A percentile compares a stretch with the other conserved stretches of the same genome.
phyloP scores from a whole-genome alignment of 2,113 vertebrate genomes.

The Corythornis madagascariensis region DNA sequence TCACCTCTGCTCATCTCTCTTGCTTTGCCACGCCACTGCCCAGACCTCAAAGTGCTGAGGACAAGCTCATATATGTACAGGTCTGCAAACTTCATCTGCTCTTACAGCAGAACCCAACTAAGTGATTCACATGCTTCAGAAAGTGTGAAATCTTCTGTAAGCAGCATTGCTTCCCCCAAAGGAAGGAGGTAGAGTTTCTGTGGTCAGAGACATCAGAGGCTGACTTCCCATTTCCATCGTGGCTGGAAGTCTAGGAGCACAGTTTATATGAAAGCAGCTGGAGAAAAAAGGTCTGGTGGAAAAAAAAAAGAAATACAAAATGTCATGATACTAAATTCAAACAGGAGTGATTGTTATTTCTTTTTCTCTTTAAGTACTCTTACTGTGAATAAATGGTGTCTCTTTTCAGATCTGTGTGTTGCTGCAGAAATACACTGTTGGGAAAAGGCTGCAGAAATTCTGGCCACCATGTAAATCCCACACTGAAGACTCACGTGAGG shows the following conservation, averaged over 20 bases:
- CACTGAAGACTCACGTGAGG: neutral
- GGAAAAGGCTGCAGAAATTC: neutral
- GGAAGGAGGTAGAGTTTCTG: neutral
- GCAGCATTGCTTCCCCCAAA: neutral
- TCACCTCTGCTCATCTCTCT: neutral
- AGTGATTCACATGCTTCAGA: neutral
- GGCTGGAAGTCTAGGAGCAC: neutral
- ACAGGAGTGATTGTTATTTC: neutral
- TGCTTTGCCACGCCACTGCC: neutral
- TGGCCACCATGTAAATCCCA: neutral
- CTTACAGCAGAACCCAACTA: neutral
- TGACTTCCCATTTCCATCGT: neutral
- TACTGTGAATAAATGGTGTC: neutral
- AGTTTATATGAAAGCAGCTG: neutral
- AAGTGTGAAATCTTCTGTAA: neutral
- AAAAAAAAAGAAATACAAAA: neutral
- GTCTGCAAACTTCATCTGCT: neutral
- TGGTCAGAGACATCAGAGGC: neutral
- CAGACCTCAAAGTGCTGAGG: neutral
- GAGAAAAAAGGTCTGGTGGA: neutral
- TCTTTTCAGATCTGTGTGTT: neutral
- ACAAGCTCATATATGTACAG: neutral
- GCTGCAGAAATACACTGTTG: neutral
- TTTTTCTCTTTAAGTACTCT: neutral
- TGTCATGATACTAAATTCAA: neutral